Conservation (phyloP, 2,888 invertebrate species). For the Mesoligia furuncula region DNA sequence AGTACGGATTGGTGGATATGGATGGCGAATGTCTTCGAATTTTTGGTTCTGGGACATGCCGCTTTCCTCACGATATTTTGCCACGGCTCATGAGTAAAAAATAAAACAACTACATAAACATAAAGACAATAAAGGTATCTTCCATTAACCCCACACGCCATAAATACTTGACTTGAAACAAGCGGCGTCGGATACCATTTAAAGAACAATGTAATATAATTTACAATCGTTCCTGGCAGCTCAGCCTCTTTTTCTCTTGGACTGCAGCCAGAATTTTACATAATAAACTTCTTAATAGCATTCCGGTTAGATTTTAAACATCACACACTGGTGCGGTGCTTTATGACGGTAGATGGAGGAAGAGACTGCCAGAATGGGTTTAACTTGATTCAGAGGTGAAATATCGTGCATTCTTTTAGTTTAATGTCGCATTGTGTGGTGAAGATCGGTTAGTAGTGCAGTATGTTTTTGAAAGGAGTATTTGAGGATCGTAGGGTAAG, state of each 20-base stretch:
- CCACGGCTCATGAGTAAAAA: not conserved
- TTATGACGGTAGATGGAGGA: slow-evolving; percentile 47
- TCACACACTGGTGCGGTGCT: slow-evolving; percentile 58
- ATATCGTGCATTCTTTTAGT: slow-evolving; percentile 50
- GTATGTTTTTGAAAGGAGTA: not conserved
- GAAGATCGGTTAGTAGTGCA: not conserved
- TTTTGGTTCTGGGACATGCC: not conserved
- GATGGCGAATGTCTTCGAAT: not conserved
- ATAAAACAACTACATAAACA: not conserved
- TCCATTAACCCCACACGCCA: slow-evolving; percentile 54
- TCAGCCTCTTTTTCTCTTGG: slow-evolving; percentile 68
- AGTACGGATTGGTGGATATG: not conserved
- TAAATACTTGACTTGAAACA: slow-evolving; percentile 61
- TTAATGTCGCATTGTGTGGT: slow-evolving; percentile 21
- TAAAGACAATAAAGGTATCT: slow-evolving; percentile 28
- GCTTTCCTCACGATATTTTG: not conserved
- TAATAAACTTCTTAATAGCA: slow-evolving; percentile 75
- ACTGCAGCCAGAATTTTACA: slow-evolving; percentile 73
- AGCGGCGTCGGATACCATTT: slow-evolving; percentile 70
- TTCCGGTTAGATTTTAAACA: slow-evolving; percentile 71
- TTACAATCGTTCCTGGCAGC: slow-evolving; percentile 72
- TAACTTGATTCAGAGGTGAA: slow-evolving; percentile 41
- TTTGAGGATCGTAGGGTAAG: not conserved
- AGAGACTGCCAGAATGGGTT: slow-evolving; percentile 53
- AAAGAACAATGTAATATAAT: slow-evolving; percentile 80